These are phyloP conservation scores for Takifugu flavidus DNA, from an alignment of 2,113 vertebrate genomes.

Conservation along the genomic window DNA sequence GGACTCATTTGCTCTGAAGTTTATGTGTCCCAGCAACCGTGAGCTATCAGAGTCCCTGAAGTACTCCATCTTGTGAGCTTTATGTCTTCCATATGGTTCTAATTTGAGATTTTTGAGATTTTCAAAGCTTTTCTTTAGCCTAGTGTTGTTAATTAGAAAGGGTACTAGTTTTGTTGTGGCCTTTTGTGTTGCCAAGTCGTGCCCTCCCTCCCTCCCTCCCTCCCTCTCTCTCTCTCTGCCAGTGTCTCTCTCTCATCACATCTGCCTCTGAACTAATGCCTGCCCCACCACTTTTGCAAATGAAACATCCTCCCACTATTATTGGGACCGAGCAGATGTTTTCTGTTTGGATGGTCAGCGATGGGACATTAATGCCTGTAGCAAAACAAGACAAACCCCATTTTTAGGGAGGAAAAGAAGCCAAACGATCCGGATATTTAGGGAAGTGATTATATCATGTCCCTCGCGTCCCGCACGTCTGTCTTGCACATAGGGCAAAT, in stretches of 20 bases:
- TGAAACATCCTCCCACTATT: constrained; percentile 64
- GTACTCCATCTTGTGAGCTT: constrained; percentile 53
- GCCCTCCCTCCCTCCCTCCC: background rate
- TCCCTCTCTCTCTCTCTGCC: constrained; percentile 34
- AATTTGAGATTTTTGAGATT: constrained; percentile 68
- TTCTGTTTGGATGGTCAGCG: constrained; percentile 67
- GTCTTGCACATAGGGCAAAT: constrained; percentile 69
- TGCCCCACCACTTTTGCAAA: constrained; percentile 59
- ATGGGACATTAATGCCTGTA: constrained; percentile 59
- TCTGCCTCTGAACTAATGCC: constrained; percentile 48
- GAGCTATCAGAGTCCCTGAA: constrained; percentile 53
- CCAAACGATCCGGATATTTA: constrained; percentile 58
- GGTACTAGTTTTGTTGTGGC: constrained; percentile 70
- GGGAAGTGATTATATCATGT: constrained; percentile 68
- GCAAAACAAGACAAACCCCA: constrained; percentile 58
- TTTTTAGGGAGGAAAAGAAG: constrained; percentile 29
- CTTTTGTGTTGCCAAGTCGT: constrained; percentile 49
- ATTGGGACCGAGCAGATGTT: constrained; percentile 71
- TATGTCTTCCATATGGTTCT: constrained; percentile 69
- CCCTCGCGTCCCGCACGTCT: constrained; percentile 50
- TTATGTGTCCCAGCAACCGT: constrained; percentile 48
- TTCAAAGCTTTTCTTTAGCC: constrained; percentile 64
- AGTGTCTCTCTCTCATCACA: constrained; percentile 18
- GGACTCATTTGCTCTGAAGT: constrained; percentile 60
- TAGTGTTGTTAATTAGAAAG: constrained; percentile 75